These are phyloP conservation scores for Halictus quadricinctus DNA, from an alignment of 2,888 invertebrate genomes.

Conservation along the genomic window DNA sequence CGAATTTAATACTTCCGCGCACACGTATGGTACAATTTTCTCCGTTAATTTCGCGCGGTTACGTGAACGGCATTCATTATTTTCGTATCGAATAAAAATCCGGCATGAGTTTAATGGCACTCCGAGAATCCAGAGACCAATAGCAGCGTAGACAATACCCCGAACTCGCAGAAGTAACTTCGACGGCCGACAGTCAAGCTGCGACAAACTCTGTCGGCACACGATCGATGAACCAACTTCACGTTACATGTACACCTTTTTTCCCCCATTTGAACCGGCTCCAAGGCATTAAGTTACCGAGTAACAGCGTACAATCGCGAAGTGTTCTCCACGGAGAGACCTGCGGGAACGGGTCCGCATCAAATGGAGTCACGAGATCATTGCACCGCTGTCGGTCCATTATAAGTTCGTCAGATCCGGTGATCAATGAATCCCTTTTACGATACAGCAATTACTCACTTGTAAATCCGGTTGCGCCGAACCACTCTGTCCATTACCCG, in stretches of 20 bases:
- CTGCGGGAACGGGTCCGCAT: not conserved
- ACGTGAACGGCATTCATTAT: not conserved
- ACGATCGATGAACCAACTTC: conserved; percentile 14
- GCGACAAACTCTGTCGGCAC: conserved; percentile 6
- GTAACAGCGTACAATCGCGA: conserved; percentile 9
- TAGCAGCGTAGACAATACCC: not conserved
- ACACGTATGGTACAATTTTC: not conserved
- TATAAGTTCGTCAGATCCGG: not conserved
- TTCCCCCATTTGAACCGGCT: conserved; percentile 12
- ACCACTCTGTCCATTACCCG: not conserved
- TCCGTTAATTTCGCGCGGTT: not conserved
- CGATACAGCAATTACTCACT: not conserved
- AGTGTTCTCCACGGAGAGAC: not conserved
- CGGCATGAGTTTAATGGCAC: not conserved
- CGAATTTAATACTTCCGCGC: not conserved
- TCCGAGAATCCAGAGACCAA: not conserved
- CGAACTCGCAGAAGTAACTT: conserved; percentile 1
- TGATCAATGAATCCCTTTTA: not conserved
- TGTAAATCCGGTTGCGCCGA: not conserved
- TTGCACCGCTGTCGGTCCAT: not conserved
- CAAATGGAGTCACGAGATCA: conserved; percentile 7
- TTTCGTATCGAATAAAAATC: not conserved
- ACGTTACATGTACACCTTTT: not conserved
- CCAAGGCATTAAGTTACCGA: conserved; percentile 11
- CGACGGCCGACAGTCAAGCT: not conserved